A percentile compares a stretch with the other conserved stretches of the same genome.
Conservation (phyloP, 2,113 vertebrate species). For the Callocephalon fimbriatum region DNA sequence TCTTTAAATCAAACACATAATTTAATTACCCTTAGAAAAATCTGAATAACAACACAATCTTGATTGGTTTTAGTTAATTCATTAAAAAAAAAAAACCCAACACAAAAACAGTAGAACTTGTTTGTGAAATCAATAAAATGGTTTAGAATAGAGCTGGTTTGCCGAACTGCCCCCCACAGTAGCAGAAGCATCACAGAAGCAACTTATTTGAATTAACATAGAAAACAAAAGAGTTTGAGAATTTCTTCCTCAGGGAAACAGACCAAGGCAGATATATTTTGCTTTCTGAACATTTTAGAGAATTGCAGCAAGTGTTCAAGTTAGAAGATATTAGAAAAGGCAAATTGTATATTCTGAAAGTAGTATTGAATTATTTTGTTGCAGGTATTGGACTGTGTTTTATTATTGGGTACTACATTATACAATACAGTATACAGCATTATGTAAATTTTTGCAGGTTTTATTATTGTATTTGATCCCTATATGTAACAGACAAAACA, state of each 20-base stretch:
- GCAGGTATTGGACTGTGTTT: neutral
- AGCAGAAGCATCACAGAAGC: neutral
- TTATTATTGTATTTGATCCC: neutral
- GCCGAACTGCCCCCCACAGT: neutral
- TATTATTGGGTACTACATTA: neutral
- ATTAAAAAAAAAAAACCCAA: neutral
- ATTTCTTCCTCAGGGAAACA: neutral
- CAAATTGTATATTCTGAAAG: neutral
- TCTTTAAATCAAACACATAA: neutral
- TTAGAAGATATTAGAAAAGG: neutral
- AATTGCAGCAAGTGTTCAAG: neutral
- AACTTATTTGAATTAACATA: neutral
- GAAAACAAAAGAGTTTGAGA: neutral
- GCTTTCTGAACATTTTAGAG: neutral
- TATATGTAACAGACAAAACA: neutral
- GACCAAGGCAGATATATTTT: neutral
- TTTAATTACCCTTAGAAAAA: neutral
- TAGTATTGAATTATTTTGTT: neutral
- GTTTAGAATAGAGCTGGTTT: neutral
- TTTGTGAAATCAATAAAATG: neutral
- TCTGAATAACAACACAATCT: neutral
- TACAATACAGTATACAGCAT: neutral
- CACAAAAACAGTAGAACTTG: neutral
- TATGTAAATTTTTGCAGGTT: neutral
- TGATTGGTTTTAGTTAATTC: neutral